Evolutionary conservation across 2,113 vertebrate genomes (phyloP).

Genomic region (Centropus unirufus): DNA sequence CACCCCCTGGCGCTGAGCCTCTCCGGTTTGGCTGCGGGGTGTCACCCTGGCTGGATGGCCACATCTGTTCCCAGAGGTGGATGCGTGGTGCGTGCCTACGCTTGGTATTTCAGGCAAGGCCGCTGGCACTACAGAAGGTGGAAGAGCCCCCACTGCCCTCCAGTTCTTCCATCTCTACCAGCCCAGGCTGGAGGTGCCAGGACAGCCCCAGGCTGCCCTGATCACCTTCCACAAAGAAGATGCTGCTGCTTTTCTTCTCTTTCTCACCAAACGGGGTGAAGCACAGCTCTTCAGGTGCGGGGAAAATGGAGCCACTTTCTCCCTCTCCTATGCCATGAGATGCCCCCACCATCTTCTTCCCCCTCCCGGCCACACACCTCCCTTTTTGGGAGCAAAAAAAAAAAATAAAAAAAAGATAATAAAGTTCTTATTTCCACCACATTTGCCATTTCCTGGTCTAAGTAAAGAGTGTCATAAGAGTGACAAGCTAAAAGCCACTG

Average conservation of each 20-base stretch:
- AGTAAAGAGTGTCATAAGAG: conserved; percentile 76
- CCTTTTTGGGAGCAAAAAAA: background rate
- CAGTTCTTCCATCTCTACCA: background rate
- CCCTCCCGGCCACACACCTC: background rate
- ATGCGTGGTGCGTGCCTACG: rapidly evolving
- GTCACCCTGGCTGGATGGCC: background rate
- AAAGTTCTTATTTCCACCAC: conserved; percentile 77
- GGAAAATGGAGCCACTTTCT: background rate
- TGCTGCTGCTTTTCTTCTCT: background rate
- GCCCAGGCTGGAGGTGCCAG: background rate
- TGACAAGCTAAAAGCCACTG: conserved; percentile 77
- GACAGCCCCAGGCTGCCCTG: background rate
- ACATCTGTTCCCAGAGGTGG: background rate
- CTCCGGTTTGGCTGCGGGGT: background rate
- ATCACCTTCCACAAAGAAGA: background rate
- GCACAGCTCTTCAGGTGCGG: background rate
- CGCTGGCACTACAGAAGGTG: rapidly evolving
- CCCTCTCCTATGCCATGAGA: background rate
- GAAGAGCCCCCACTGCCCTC: background rate
- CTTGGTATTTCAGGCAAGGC: background rate
- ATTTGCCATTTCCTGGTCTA: conserved; percentile 77
- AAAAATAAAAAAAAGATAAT: conserved; percentile 50
- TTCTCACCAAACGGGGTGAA: background rate
- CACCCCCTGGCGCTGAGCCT: background rate
- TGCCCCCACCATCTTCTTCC: conserved; percentile 20